Base-by-base conservation (phyloP, 2,888 invertebrate species). In the Caenorhabditis angaria region DNA sequence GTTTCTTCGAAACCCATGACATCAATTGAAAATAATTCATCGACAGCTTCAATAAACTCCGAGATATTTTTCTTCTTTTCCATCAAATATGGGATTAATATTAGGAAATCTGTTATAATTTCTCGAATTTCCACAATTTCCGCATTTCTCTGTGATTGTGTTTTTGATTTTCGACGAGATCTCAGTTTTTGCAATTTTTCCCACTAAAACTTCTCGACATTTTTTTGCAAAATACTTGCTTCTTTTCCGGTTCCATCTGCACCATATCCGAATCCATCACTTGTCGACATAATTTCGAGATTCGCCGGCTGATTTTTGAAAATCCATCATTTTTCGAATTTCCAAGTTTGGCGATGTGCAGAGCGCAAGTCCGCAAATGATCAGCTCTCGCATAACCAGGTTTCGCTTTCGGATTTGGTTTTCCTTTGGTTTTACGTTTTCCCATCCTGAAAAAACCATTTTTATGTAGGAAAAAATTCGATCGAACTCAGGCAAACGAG, bases 211-310 rank as follows among this genome's bases (percentile, higher is more conserved):
- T 64, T 80, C 76, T 61, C 74, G 70, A 62, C 83, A 83, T 20
- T 76, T 81, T n/a, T 61, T 71, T 73, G 61, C 83, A 83, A 41
- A 82, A 76, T 20, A 67, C 68, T 50, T 80, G 74, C 62, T 71
- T 77, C 20, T 78, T 71, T 27, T 76, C 73, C 5, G 74, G 65
- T 22, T 78, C 78, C 24, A 82, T 65, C 61, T 79, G 77, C 2
- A 75, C 69, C 67, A 70, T 63, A 51, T 80, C 83, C 1, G 74
- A 64, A 58, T 81, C 77, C 66, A 79, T 65, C 1, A 81, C 77
- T 60, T 81, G 80, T 27, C 81, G 76, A 14, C 78, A 71, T 18
- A 79, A 66, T 28, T 74, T 70, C 8, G 72, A 75, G 22, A 80
- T 65, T 28, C 64, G 66, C 48, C 82, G 56, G 41, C 78, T 73